Base-by-base conservation (phyloP, 2,888 invertebrate genomes). In the Ennomos fuscantarius region DNA sequence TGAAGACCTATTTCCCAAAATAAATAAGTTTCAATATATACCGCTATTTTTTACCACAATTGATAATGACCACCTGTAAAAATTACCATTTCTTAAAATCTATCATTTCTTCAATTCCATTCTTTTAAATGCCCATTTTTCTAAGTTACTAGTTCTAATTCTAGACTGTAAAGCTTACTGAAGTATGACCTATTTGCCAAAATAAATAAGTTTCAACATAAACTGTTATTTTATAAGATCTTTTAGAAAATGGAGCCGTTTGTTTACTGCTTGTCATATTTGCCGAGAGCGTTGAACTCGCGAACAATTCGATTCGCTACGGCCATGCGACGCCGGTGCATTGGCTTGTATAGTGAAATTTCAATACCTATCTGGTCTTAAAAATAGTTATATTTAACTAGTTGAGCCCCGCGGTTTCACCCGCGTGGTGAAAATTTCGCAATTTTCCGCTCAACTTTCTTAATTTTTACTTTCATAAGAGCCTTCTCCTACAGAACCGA, bases 241-340 rank as follows among this genome's bases (percentile, higher is more conserved):
- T 24, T n/a, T 6, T 15, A 24, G 2, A 24, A 6, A 24, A 24
- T 24, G 3, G 24, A 6, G 24, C 24, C 2, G 6, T 24, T 24
- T 24, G 24, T 24, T 6, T 24, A 24, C 15, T 15, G 9, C 10
- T 48, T 24, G 43, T n/a, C 33, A 49, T 51, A 56, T 56, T 50
- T 41, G 31, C 44, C 9, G 40, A 49, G 50, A 32, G 50, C 50
- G 41, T 35, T 45, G 56, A 55, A 39, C 56, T 46, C n/a, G 33
- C 13, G 13, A 40, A 43, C 36, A 44, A 46, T 50, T 50, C 56
- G 46, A 56, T 56, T 45, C 41, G 49, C 24, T 12, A 46, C 45
- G 45, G 32, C 50, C 24, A 24, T 24, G 24, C 24, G 24, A 24
- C 24, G 24, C 24, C 41, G 41, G 50, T 50, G 50, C 50, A 46